A percentile compares a stretch with the other conserved stretches of the same genome.
phyloP scores from a whole-genome alignment of 2,113 vertebrate species.

The Syngnathus floridae region DNA sequence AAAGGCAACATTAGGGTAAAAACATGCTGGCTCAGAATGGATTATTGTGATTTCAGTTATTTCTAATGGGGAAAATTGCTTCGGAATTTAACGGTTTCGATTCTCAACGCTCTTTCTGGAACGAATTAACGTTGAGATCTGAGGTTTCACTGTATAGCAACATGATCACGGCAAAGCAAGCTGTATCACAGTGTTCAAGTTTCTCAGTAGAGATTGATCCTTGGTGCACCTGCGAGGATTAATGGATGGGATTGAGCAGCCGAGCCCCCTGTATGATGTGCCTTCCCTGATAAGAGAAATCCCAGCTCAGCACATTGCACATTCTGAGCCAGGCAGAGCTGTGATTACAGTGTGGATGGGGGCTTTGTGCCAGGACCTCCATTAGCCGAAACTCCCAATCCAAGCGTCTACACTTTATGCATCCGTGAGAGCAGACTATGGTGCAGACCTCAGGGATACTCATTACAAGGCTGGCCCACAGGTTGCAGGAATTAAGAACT shows the following conservation, averaged over 20 bases:
- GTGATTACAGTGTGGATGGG: conserved; percentile 45
- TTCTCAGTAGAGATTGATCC: conserved; percentile 35
- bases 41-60: too few relatives aligned
- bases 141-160: conserved; percentile 1
- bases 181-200: conserved; percentile 21
- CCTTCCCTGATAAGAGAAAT: conserved; percentile 53
- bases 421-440: conserved; percentile 13
- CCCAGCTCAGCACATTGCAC: conserved; percentile 40
- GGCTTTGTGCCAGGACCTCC: conserved; percentile 37
- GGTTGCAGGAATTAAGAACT: conserved; percentile 2
- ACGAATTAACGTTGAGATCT: too few relatives aligned
- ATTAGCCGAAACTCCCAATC: conserved; percentile 24
- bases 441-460: conserved; percentile 36
- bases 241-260: conserved; percentile 34
- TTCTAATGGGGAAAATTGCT: too few relatives aligned
- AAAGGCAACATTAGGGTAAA: too few relatives aligned
- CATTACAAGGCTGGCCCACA: conserved; percentile 38
- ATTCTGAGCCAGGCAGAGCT: conserved; percentile 39
- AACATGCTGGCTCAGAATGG: too few relatives aligned
- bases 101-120: too few relatives aligned
- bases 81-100: too few relatives aligned
- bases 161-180: conserved; percentile 22
- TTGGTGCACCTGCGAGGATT: conserved; percentile 32
- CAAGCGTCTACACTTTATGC: conserved; percentile 18
- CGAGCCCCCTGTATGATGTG: conserved; percentile 31